Conservation (phyloP, 1,140 invertebrate species). For the Notospermus geniculatus region DNA sequence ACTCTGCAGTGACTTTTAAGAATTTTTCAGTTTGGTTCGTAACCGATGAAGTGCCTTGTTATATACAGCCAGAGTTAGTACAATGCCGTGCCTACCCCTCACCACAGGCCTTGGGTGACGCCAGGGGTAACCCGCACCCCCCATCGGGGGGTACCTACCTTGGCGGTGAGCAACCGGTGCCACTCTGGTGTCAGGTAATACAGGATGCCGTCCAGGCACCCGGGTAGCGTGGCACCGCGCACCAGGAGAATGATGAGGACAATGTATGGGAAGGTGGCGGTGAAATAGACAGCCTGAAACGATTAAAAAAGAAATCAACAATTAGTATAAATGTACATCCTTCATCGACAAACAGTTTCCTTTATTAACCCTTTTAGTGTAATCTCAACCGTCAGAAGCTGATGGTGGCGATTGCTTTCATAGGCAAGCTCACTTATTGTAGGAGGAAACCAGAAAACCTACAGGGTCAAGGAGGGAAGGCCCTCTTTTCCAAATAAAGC, state of each 20-base stretch:
- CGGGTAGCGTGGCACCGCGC: conserved; percentile 82
- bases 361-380: no score
- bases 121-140: background rate
- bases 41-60: no score
- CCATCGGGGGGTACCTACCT: conserved; percentile 3
- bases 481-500: no score
- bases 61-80: background rate
- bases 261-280: conserved; percentile 85
- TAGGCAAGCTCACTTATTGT: no score
- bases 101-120: background rate
- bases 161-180: conserved; percentile 2
- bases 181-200: conserved; percentile 89
- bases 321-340: no score
- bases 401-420: no score
- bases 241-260: conserved; percentile 83
- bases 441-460: no score
- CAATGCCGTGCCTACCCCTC: background rate
- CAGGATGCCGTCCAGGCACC: conserved; percentile 70
- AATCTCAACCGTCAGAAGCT: no score
- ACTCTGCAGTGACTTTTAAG: no score
- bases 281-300: conserved; percentile 61
- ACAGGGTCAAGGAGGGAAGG: background rate
- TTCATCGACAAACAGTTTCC: background rate
- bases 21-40: no score
- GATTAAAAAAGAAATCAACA: background rate